Evolutionary conservation across 2,113 vertebrate species (phyloP).

Genomic region (Myotis lucifugus): DNA sequence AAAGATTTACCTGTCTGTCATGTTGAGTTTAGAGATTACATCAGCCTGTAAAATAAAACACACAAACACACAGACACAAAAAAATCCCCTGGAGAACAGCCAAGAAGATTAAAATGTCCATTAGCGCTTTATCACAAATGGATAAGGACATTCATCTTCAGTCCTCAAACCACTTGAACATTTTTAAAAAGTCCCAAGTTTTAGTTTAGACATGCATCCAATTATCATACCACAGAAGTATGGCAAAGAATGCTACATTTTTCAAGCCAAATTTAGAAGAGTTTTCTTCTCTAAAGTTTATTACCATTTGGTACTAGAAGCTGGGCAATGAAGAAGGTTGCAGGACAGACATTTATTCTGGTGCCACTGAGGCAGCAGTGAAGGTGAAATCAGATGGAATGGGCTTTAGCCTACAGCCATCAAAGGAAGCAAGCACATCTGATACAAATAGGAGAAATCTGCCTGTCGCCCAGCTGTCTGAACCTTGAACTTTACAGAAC

Average conservation of each 20-base stretch:
- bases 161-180: slow-evolving; percentile 50
- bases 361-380: not conserved
- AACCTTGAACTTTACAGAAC: not conserved
- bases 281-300: slow-evolving; percentile 4
- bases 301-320: not conserved
- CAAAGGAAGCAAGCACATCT: not conserved
- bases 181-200: not conserved
- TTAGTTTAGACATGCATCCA: not conserved
- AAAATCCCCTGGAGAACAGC: slow-evolving; percentile 74
- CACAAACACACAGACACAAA: slow-evolving; percentile 75
- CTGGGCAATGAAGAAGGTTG: not conserved
- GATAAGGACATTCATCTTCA: slow-evolving; percentile 64
- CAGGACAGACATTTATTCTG: not conserved
- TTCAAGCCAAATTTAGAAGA: not conserved
- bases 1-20: slow-evolving; percentile 97
- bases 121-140: slow-evolving; percentile 56
- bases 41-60: slow-evolving; percentile 91
- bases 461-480: not conserved
- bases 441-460: not conserved
- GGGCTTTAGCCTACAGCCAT: not conserved
- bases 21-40: slow-evolving; percentile 98
- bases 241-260: not conserved
- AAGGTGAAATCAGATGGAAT: not conserved
- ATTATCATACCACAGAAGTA: not conserved
- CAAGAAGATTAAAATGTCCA: slow-evolving; percentile 69